phyloP scores from a whole-genome alignment of 2,113 vertebrate species.

The Hystrix cristata region DNA sequence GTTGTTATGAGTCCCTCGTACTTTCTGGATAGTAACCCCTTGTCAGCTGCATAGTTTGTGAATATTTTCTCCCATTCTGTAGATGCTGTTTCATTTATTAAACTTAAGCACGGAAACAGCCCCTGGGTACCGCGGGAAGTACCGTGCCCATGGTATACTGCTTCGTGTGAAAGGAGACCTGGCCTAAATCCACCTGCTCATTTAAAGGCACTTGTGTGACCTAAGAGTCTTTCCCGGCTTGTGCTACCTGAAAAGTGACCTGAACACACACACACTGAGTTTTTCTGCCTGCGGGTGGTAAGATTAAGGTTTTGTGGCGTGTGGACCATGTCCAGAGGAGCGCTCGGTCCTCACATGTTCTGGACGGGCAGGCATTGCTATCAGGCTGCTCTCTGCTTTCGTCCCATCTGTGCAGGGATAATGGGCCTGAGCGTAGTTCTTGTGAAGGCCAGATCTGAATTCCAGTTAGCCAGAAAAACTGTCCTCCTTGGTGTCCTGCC shows the following conservation, averaged over 20 bases:
- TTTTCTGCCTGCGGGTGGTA: background rate
- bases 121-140: background rate
- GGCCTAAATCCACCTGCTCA: background rate
- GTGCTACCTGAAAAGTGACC: background rate
- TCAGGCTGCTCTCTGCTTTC: background rate
- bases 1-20: background rate
- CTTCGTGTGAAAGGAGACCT: background rate
- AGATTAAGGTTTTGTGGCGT: background rate
- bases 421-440: background rate
- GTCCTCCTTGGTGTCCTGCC: background rate
- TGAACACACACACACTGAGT: background rate
- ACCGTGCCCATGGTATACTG: rapidly evolving
- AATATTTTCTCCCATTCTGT: background rate
- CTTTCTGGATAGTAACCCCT: background rate
- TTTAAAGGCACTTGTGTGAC: background rate
- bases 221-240: background rate
- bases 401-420: background rate
- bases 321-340: background rate
- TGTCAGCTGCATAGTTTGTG: background rate
- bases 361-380: background rate
- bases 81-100: background rate
- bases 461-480: background rate
- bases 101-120: background rate
- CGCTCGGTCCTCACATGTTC: background rate
- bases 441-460: background rate